Evolutionary conservation across 2,888 invertebrate genomes (phyloP).

Genomic region (Dromius quadrimaculatus): DNA sequence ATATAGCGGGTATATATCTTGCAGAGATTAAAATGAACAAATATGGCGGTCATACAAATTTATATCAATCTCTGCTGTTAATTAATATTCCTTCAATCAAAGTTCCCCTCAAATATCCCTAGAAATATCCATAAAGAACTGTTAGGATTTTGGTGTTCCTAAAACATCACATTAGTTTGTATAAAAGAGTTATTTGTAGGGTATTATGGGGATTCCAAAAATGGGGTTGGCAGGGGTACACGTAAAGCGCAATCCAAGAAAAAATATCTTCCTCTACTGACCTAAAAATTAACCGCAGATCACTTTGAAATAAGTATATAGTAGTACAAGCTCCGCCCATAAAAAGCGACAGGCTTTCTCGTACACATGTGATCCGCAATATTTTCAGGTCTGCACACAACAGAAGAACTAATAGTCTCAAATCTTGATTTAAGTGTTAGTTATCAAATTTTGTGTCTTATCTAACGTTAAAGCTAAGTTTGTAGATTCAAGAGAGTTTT

Average conservation of each 20-base stretch:
- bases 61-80: not conserved
- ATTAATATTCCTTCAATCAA: conserved; percentile 10
- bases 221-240: conserved; percentile 59
- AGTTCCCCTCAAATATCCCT: conserved; percentile 11
- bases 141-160: conserved; percentile 21
- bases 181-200: conserved; percentile 35
- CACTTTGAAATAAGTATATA: too few species aligned
- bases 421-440: too few species aligned
- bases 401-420: too few species aligned
- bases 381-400: too few species aligned
- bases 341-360: too few species aligned
- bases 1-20: conserved; percentile 25
- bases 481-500: conserved; percentile 7
- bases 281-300: too few species aligned
- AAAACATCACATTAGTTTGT: conserved; percentile 19
- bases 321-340: too few species aligned
- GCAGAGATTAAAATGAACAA: conserved; percentile 11
- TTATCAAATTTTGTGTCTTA: too few species aligned
- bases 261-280: conserved; percentile 11
- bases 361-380: too few species aligned
- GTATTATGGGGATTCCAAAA: conserved; percentile 41
- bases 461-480: conserved; percentile 12
- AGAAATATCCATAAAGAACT: conserved; percentile 16
- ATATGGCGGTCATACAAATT: conserved; percentile 18
- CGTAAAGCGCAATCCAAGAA: conserved; percentile 65